A percentile compares a stretch with the other conserved stretches of the same genome.
Conservation (phyloP, 1,140 invertebrate genomes). For the Drosophila sucinea region DNA sequence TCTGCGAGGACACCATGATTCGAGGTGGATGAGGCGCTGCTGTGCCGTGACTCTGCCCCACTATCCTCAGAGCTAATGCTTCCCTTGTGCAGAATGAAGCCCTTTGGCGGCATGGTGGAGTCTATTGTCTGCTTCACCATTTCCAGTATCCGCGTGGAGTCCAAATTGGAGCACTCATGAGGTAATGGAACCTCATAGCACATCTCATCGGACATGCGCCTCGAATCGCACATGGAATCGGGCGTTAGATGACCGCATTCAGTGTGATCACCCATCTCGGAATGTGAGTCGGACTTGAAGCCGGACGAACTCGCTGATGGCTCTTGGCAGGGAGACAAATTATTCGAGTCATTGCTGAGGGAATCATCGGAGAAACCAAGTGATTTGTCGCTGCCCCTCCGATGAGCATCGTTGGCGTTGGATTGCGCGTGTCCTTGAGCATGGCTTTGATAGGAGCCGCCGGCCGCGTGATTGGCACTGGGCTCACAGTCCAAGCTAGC, state of each 20-base stretch:
- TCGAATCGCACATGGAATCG: constrained; percentile 81
- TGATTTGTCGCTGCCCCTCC: constrained; percentile 86
- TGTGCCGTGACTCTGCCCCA: constrained; percentile 61
- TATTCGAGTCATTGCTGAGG: constrained; percentile 86
- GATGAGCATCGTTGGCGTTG: constrained; percentile 61
- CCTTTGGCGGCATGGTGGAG: constrained; percentile 90
- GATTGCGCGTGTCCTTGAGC: constrained; percentile 21
- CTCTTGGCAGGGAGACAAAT: constrained; percentile 82
- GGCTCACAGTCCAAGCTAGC: constrained; percentile 86
- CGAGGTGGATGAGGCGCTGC: constrained; percentile 62
- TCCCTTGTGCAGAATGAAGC: constrained; percentile 85
- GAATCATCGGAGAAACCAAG: constrained; percentile 88
- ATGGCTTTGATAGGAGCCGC: constrained; percentile 1
- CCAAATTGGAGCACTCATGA: constrained; percentile 90
- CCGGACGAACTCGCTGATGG: constrained; percentile 79
- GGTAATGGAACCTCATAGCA: constrained; percentile 90
- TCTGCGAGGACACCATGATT: constrained; percentile 48
- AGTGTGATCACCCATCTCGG: constrained; percentile 81
- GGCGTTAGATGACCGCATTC: constrained; percentile 79
- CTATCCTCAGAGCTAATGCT: constrained; percentile 68
- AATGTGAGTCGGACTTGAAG: constrained; percentile 82
- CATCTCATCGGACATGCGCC: constrained; percentile 84
- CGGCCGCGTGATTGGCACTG: constrained; percentile 23
- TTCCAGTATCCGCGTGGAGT: constrained; percentile 91
- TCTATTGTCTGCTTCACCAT: constrained; percentile 93